Conservation (phyloP, 2,888 invertebrate species). For the Heliconius ethilla region DNA sequence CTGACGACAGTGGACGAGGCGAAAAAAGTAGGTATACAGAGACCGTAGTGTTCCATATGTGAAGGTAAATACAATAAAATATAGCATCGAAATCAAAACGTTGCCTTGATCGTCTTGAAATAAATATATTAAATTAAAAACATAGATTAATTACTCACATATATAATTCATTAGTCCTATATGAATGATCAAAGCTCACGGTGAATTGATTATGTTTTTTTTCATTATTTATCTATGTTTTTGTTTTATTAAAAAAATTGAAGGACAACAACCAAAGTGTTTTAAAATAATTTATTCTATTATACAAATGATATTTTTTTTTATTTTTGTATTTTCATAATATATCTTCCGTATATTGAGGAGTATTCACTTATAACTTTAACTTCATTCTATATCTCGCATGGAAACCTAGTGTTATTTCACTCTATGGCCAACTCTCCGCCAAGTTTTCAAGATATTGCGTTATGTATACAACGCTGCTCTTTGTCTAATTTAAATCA, state of each 20-base stretch:
- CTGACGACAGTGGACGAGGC: too few species aligned
- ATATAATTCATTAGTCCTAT: background rate
- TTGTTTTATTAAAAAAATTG: background rate
- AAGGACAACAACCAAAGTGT: background rate
- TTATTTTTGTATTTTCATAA: background rate
- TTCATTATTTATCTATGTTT: background rate
- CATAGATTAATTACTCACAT: constrained; percentile 2
- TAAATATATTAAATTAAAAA: background rate
- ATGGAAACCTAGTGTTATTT: too few species aligned
- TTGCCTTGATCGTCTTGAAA: background rate
- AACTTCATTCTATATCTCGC: too few species aligned
- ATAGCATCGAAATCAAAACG: background rate
- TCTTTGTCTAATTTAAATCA: too few species aligned
- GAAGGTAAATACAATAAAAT: too few species aligned
- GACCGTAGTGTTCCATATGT: too few species aligned
- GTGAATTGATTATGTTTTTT: background rate
- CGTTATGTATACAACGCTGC: too few species aligned
- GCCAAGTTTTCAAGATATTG: too few species aligned
- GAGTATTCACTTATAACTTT: too few species aligned
- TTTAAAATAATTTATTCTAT: background rate
- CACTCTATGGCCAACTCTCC: too few species aligned
- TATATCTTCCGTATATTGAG: too few species aligned
- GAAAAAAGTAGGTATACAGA: too few species aligned
- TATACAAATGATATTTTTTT: background rate
- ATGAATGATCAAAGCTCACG: background rate